Conservation (phyloP, 53 echinoderm and acorn worm species). For the Patiria pectinifera region DNA sequence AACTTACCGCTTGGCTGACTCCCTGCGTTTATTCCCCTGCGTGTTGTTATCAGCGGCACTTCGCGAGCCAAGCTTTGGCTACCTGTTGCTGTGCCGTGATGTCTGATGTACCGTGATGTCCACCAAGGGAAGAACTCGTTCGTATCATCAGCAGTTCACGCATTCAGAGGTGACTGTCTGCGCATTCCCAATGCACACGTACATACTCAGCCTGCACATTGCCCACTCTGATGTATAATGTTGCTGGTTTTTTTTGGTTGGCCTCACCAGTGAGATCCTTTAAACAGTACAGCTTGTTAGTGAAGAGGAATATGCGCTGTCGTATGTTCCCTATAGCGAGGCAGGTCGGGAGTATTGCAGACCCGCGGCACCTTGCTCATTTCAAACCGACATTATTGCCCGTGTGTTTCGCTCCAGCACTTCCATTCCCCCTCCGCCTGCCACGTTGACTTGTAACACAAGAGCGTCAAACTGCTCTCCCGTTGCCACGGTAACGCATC, state of each 20-base stretch:
- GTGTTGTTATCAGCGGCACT: neutral
- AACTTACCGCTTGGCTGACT: constrained; percentile 51
- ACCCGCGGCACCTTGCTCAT: neutral
- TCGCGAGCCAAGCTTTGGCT: neutral
- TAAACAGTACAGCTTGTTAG: neutral
- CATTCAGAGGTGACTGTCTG: neutral
- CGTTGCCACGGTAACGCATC: constrained; percentile 57
- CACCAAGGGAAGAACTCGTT: neutral
- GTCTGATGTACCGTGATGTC: neutral
- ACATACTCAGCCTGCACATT: neutral
- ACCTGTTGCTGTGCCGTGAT: constrained; percentile 39
- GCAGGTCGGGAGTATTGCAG: neutral
- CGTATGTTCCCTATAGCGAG: neutral
- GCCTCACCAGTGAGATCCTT: too few relatives aligned
- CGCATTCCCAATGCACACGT: neutral
- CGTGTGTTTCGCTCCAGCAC: neutral
- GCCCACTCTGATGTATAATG: too few relatives aligned
- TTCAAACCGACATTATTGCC: neutral
- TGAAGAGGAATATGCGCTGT: neutral
- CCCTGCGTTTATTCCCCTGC: neutral
- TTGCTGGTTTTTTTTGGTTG: too few relatives aligned
- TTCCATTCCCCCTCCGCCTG: constrained; percentile 1
- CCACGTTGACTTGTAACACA: constrained; percentile 16
- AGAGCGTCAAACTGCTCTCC: constrained; percentile 52
- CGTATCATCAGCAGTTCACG: neutral